Evolutionary conservation across 2,797 vertebrate species (phyloP), one percentile per base, ranked within the genome.

Genomic region (Hoplostethus mediterraneus): DNA sequence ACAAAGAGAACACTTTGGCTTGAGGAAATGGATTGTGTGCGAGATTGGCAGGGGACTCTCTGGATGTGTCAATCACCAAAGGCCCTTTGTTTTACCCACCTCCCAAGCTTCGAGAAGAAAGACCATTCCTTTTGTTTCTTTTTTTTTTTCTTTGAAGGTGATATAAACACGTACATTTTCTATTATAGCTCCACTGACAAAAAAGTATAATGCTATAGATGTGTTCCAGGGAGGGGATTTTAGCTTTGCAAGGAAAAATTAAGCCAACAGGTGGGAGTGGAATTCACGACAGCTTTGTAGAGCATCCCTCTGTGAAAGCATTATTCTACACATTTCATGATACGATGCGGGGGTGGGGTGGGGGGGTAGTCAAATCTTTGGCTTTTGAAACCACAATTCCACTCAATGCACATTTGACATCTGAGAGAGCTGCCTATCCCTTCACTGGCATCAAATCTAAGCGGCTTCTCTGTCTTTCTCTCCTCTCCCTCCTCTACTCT

Each of bases 1-100:
- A 93, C 90, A 93, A 93, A 93, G 92, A 94, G 93, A 95, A 92
- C 89, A 91, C 85, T 93, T 95, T 94, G 92, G 91, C 94, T 94
- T 59, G 86, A 92, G 93, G 93, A 93, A 93, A 95, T 94, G 87
- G 88, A 90, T 89, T 91, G 87, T 85, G 78, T 9, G 17, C 13
- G 54, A 89, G 92, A 93, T 84, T 93, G 92, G 84, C 91, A 86
- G 81, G 82, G 76, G 83, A 79, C 80, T 87, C 82, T 85, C 75
- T 84, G 87, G 68, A 90, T 72, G 69, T 87, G 90, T 92, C 89
- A 91, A 78, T 92, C 89, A 90, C 73, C 75, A 62, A 77, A 85
- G 76, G 70, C 74, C 72, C 75, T 89, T 90, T 89, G 84, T 85
- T 90, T 88, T 84, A 76, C 78, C 28, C 55, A 33, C 74, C 28